Evolutionary conservation across 2,888 invertebrate genomes (phyloP).

Genomic region (Frankliniella intonsa): DNA sequence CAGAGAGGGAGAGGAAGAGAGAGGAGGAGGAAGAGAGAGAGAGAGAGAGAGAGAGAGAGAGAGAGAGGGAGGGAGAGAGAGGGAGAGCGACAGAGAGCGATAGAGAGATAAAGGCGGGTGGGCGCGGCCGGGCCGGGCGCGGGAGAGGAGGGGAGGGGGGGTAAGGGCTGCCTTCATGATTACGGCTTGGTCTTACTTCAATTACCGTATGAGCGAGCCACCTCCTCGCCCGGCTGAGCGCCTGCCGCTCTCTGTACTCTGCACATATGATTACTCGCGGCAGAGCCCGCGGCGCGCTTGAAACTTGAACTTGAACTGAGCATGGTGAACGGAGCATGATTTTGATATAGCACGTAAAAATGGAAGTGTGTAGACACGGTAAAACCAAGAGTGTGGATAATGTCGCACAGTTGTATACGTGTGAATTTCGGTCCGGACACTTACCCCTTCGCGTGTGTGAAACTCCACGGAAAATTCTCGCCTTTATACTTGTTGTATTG

Average conservation of each 20-base stretch:
- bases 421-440: too few relatives aligned
- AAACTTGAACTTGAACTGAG: too few relatives aligned
- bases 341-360: too few relatives aligned
- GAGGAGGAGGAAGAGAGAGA: background rate
- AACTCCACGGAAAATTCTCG: too few relatives aligned
- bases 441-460: too few relatives aligned
- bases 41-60: background rate
- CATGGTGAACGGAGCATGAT: too few relatives aligned
- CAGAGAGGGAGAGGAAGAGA: background rate
- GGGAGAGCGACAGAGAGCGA: background rate
- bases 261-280: constrained; percentile 14
- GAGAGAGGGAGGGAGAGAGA: background rate
- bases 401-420: too few relatives aligned
- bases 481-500: too few relatives aligned
- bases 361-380: background rate
- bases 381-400: too few relatives aligned
- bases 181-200: background rate
- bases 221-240: constrained; percentile 21
- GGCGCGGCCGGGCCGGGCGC: background rate
- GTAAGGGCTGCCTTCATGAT: too few relatives aligned
- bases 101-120: background rate
- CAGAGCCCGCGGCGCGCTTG: background rate
- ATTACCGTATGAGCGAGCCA: constrained; percentile 20
- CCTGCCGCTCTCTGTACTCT: constrained; percentile 9
- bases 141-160: background rate